A percentile compares a stretch with the other conserved stretches of the same genome.
phyloP scores from a whole-genome alignment of 2,113 vertebrate genomes.

The Rostratula benghalensis region DNA sequence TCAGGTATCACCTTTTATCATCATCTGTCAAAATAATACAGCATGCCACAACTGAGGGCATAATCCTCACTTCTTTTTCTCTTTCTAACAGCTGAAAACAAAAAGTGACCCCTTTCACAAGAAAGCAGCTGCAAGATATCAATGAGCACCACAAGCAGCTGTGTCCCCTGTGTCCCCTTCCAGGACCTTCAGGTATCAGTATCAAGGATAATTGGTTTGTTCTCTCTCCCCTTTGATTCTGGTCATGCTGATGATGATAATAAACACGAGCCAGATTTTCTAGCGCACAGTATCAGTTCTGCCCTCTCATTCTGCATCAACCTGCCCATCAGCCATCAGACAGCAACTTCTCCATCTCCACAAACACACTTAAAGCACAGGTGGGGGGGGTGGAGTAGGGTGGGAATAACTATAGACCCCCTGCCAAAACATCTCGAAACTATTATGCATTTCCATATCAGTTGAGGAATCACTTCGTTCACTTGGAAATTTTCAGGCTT shows the following conservation, averaged over 20 bases:
- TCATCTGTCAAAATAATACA: background rate
- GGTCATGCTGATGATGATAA: background rate
- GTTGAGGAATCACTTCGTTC: background rate
- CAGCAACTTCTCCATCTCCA: background rate
- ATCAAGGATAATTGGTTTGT: background rate
- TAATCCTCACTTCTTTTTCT: background rate
- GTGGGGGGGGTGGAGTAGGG: fast-evolving
- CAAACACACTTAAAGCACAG: background rate
- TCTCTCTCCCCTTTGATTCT: background rate
- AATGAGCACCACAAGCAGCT: background rate
- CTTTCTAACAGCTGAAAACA: background rate
- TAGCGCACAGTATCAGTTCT: background rate
- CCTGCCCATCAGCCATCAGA: background rate
- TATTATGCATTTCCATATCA: background rate
- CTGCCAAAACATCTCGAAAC: background rate
- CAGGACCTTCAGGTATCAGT: background rate
- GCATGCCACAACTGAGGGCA: background rate
- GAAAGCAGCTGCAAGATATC: background rate
- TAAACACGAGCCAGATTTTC: background rate
- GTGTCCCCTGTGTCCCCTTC: background rate
- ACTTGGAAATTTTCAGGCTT: background rate
- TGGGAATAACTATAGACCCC: fast-evolving
- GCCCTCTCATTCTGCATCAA: background rate
- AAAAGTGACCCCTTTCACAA: background rate
- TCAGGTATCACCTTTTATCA: background rate